A percentile compares a stretch with the other conserved stretches of the same genome.
These are phyloP conservation scores for Periophthalmus magnuspinnatus DNA, from an alignment of 2,797 vertebrate genomes.

Conservation along the genomic window DNA sequence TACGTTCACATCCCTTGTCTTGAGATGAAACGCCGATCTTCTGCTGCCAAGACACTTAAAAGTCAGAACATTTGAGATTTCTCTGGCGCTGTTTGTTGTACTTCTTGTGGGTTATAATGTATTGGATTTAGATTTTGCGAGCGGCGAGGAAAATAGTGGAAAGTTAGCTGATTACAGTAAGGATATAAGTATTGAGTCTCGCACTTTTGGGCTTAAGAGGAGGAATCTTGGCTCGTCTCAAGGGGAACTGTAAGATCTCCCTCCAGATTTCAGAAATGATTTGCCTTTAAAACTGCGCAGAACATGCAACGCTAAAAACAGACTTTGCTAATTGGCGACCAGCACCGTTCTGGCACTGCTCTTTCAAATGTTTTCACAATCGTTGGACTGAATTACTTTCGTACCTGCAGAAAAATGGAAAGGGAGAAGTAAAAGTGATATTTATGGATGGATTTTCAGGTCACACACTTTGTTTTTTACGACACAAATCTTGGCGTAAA, in stretches of 20 bases:
- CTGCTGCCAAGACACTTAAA: constrained; percentile 36
- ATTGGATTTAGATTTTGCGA: constrained; percentile 27
- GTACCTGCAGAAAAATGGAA: not conserved
- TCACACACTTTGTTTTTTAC: too few relatives aligned
- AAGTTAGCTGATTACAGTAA: constrained; percentile 43
- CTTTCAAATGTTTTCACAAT: too few relatives aligned
- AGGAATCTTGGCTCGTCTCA: constrained; percentile 21
- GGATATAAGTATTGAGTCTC: constrained; percentile 28
- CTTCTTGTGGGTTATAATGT: constrained; percentile 32
- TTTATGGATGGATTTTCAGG: too few relatives aligned
- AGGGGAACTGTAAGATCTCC: constrained; percentile 33
- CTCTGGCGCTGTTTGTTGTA: constrained; percentile 45
- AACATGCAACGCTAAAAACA: constrained; percentile 10
- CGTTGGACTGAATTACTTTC: not conserved
- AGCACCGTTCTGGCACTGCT: not conserved
- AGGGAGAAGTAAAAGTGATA: too few relatives aligned
- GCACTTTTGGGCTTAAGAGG: constrained; percentile 31
- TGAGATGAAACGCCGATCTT: constrained; percentile 41
- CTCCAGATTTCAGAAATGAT: constrained; percentile 16
- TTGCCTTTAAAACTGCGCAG: constrained; percentile 9
- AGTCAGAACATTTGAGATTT: constrained; percentile 25
- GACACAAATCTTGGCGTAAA: too few relatives aligned
- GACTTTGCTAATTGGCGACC: constrained; percentile 19
- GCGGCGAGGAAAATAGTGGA: constrained; percentile 27
- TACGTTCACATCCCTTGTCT: constrained; percentile 31